phyloP scores from a whole-genome alignment of 37 sponge, comb jelly and placozoan genomes.

The Trichoplax adhaerens region DNA sequence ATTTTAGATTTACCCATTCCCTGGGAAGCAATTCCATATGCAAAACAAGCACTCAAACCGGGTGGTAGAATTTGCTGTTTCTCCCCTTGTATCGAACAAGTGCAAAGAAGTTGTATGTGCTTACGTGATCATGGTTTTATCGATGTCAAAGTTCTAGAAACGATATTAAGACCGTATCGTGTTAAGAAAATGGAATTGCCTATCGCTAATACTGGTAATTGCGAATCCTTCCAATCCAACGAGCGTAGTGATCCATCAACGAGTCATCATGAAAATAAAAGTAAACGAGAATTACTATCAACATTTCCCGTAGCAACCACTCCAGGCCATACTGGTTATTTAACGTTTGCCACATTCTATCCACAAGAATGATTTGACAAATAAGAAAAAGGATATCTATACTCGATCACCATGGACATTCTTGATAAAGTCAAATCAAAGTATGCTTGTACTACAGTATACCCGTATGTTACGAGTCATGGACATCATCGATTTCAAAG shows the following conservation, averaged over 20 bases:
- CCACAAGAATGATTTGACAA: neutral
- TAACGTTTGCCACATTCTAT: constrained; percentile 68
- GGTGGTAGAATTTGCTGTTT: constrained; percentile 83
- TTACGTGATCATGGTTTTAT: constrained; percentile 41
- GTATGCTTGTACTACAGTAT: too few species aligned
- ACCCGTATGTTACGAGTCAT: too few species aligned
- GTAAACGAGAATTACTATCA: neutral
- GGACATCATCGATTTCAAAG: too few species aligned
- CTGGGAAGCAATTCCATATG: constrained; percentile 64
- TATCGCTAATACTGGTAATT: constrained; percentile 14
- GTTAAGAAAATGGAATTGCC: constrained; percentile 20
- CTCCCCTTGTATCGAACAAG: constrained; percentile 96
- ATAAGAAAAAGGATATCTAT: too few species aligned
- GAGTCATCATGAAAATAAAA: constrained; percentile 4
- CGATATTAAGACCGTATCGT: constrained; percentile 40
- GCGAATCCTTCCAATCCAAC: neutral
- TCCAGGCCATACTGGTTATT: constrained; percentile 82
- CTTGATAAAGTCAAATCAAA: too few species aligned
- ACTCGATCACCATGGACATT: too few species aligned
- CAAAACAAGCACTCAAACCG: constrained; percentile 30
- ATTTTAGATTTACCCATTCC: constrained; percentile 80
- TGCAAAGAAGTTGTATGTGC: constrained; percentile 59
- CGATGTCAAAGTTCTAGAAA: constrained; percentile 65
- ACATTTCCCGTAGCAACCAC: constrained; percentile 33
- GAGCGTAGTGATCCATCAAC: constrained; percentile 10